A percentile compares a stretch with the other conserved stretches of the same genome.
phyloP scores from a whole-genome alignment of 2,113 vertebrate genomes.

The Corythornis vintsioides region DNA sequence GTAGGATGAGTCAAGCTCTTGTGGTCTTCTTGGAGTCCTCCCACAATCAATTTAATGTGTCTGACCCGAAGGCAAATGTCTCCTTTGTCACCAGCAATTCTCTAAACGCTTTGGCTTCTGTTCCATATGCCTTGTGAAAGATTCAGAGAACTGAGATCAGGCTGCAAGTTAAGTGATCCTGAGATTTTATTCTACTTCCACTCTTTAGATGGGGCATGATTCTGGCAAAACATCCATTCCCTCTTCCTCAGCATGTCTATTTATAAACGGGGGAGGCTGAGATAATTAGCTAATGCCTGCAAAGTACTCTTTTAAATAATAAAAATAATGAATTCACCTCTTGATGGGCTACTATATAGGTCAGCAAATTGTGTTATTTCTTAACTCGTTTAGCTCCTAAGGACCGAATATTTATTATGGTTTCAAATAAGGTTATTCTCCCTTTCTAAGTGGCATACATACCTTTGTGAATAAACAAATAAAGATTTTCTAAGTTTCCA shows the following conservation, averaged over 20 bases:
- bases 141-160: background rate
- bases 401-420: background rate
- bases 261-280: background rate
- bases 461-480: background rate
- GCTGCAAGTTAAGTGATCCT: background rate
- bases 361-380: background rate
- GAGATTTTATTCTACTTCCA: background rate
- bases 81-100: background rate
- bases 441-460: background rate
- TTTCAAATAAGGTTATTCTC: background rate
- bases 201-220: background rate
- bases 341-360: background rate
- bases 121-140: background rate
- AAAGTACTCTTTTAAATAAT: background rate
- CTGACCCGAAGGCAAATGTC: conserved; percentile 30
- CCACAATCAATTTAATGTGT: conserved; percentile 42
- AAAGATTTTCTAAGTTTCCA: background rate
- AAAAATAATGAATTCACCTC: background rate
- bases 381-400: background rate
- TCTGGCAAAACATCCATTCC: background rate
- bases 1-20: conserved; percentile 53
- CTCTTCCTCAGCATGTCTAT: background rate
- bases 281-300: background rate
- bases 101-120: background rate
- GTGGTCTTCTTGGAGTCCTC: conserved; percentile 18